A percentile compares a stretch with the other conserved stretches of the same genome.
These are phyloP conservation scores for Oscheius sp. DNA, from an alignment of 2,888 invertebrate genomes.

Conservation along the genomic window DNA sequence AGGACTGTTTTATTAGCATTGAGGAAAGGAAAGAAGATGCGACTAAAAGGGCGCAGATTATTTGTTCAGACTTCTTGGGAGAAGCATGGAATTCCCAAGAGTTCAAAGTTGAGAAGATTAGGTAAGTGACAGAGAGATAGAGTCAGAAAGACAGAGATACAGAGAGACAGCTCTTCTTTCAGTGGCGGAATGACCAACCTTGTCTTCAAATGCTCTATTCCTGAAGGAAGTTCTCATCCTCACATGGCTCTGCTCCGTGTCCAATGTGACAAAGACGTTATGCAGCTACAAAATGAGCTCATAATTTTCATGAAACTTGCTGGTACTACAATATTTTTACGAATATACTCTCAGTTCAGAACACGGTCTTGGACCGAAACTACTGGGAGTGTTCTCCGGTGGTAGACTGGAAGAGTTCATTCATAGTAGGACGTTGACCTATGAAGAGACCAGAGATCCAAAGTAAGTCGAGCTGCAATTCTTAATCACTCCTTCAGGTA, in stretches of 20 bases:
- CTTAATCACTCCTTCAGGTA: neutral
- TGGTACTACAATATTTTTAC: neutral
- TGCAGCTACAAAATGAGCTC: slow-evolving; percentile 28
- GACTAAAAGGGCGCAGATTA: neutral
- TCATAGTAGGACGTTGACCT: slow-evolving; percentile 9
- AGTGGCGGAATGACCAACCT: slow-evolving; percentile 35
- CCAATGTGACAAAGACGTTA: slow-evolving; percentile 33
- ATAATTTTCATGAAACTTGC: slow-evolving; percentile 25
- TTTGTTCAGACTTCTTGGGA: slow-evolving; percentile 28
- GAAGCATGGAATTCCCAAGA: neutral
- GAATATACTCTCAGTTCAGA: neutral
- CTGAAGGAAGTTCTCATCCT: no score
- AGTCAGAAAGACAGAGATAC: no score
- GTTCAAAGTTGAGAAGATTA: slow-evolving; percentile 22
- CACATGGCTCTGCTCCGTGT: slow-evolving; percentile 17
- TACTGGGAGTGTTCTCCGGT: slow-evolving; percentile 31
- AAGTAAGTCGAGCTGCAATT: neutral
- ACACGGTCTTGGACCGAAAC: slow-evolving; percentile 6
- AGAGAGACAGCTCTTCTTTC: no score
- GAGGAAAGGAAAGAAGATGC: neutral
- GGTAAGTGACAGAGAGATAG: neutral
- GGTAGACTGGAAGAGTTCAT: slow-evolving; percentile 33
- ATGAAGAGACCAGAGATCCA: slow-evolving; percentile 12
- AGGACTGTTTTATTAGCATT: slow-evolving; percentile 13
- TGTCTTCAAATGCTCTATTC: slow-evolving; percentile 25